These are phyloP conservation scores for Hapalemur alaotrensis DNA, from an alignment of 2,797 vertebrate species.

Conservation along the genomic window DNA sequence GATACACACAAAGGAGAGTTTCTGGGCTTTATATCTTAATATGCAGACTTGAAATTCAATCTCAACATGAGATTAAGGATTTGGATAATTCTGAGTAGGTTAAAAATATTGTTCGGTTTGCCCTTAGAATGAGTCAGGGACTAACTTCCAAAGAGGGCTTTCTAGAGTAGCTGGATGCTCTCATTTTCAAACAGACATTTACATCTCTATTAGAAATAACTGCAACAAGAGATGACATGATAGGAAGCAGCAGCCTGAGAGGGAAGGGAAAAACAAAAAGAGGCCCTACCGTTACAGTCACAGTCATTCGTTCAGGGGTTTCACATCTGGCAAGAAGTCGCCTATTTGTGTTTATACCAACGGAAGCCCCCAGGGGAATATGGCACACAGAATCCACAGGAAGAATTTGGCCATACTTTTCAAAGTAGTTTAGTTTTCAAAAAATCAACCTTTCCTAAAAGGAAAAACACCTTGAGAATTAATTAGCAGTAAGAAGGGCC, in stretches of 20 bases:
- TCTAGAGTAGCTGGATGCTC: background rate
- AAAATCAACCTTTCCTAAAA: slow-evolving; percentile 65
- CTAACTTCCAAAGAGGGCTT: background rate
- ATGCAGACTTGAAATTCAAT: background rate
- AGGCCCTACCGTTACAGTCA: background rate
- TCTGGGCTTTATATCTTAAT: background rate
- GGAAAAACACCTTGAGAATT: slow-evolving; percentile 72
- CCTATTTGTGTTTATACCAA: slow-evolving; percentile 57
- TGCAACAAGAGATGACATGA: background rate
- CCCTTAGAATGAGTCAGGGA: background rate
- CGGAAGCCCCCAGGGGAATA: background rate
- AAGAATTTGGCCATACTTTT: slow-evolving; percentile 69
- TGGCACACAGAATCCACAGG: slow-evolving; percentile 23
- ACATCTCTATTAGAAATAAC: background rate
- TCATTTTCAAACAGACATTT: background rate
- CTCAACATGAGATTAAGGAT: background rate
- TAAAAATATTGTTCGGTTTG: background rate
- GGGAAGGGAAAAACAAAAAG: background rate
- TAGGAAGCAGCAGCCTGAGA: background rate
- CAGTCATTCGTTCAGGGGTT: background rate
- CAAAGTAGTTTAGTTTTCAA: slow-evolving; percentile 65
- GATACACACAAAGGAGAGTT: background rate
- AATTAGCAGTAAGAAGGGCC: slow-evolving; percentile 61
- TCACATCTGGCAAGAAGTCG: slow-evolving; percentile 26
- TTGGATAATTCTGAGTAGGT: background rate